Conservation (phyloP, 1,140 invertebrate species). For the Agrypnia vestita region DNA sequence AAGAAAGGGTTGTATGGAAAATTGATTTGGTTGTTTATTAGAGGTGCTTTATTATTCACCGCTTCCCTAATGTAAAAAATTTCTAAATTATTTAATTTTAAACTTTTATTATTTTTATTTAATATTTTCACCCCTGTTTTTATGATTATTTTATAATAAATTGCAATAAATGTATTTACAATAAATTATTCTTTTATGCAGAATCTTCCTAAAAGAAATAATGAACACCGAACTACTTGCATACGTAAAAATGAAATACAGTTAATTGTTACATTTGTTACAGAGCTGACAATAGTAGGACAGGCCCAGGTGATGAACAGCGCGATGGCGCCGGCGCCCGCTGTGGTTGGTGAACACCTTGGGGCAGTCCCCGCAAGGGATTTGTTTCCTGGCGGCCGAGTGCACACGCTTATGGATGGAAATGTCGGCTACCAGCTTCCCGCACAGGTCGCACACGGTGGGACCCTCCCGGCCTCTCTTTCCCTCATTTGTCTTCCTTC, state of each 20-base stretch:
- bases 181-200: no score
- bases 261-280: conserved; percentile 15
- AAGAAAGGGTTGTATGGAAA: no score
- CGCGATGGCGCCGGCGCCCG: conserved; percentile 2
- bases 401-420: not conserved
- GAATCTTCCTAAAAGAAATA: no score
- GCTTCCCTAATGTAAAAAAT: no score
- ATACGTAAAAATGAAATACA: not conserved
- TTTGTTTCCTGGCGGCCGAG: not conserved
- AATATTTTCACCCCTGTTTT: no score
- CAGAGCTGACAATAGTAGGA: conserved; percentile 19
- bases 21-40: no score
- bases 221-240: no score
- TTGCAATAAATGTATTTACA: no score
- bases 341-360: not conserved
- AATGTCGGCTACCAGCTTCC: conserved; percentile 25
- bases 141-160: no score
- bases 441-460: conserved; percentile 31
- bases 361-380: conserved; percentile 3
- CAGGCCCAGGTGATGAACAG: conserved; percentile 7
- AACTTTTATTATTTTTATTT: no score
- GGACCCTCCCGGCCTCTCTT: not conserved
- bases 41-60: no score
- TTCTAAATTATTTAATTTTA: no score
- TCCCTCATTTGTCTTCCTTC: not conserved